phyloP scores from a whole-genome alignment of 2,113 vertebrate genomes.

The Lampris incognitus region DNA sequence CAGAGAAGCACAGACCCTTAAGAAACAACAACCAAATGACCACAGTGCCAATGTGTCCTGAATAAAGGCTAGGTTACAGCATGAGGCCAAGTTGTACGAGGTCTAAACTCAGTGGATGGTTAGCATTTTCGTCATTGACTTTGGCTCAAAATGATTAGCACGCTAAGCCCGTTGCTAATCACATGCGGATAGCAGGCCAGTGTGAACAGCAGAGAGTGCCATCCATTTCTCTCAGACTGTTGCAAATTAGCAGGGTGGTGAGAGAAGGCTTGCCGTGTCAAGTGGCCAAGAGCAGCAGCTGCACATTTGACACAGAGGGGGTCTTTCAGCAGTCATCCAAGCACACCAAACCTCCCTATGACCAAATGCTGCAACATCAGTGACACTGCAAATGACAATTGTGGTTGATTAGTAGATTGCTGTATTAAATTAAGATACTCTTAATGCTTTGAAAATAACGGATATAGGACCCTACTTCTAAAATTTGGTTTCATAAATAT shows the following conservation, averaged over 20 bases:
- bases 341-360: neutral
- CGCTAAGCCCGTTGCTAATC: neutral
- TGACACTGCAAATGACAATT: no score
- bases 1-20: no score
- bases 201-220: neutral
- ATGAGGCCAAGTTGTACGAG: no score
- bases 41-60: no score
- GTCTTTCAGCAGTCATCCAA: constrained; percentile 1
- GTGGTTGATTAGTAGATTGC: no score
- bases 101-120: neutral
- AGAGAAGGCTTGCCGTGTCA: constrained; percentile 45
- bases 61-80: no score
- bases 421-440: no score
- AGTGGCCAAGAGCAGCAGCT: constrained; percentile 40
- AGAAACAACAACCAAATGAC: no score
- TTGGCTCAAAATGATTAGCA: neutral
- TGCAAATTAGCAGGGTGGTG: constrained; percentile 50
- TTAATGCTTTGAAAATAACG: no score
- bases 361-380: neutral
- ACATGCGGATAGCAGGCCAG: constrained; percentile 1
- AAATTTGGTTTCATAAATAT: no score
- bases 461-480: no score
- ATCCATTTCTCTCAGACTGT: neutral
- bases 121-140: neutral
- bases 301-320: constrained; percentile 13